A percentile compares a stretch with the other conserved stretches of the same genome.
phyloP scores from a whole-genome alignment of 1,140 invertebrate genomes.

The Orius insidiosus region DNA sequence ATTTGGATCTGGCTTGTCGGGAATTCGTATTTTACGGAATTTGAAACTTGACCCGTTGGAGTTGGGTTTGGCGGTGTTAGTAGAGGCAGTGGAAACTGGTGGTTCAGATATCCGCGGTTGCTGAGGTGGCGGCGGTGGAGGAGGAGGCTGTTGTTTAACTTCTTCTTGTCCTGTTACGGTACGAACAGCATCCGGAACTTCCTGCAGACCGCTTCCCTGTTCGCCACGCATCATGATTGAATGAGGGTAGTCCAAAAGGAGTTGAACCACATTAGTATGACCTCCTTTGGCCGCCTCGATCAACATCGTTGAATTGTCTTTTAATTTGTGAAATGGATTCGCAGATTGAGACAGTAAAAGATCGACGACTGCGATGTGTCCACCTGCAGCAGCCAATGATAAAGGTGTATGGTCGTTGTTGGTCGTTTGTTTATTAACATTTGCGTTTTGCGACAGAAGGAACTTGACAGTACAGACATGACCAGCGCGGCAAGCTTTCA shows the following conservation, averaged over 20 bases:
- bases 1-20: neutral
- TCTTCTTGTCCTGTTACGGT: constrained; percentile 22
- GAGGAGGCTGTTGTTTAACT: constrained; percentile 6
- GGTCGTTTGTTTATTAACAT: constrained; percentile 86
- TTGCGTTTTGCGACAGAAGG: constrained; percentile 80
- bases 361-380: constrained; percentile 84
- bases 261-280: constrained; percentile 84
- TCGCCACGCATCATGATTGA: constrained; percentile 41
- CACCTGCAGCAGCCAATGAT: constrained; percentile 90
- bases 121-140: constrained; percentile 1
- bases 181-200: constrained; percentile 34
- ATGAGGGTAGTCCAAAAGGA: constrained; percentile 86
- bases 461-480: constrained; percentile 96
- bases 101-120: neutral
- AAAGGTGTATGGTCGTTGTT: constrained; percentile 97
- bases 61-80: constrained; percentile 4
- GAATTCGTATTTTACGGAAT: no score
- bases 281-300: constrained; percentile 97
- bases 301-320: constrained; percentile 97
- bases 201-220: constrained; percentile 26
- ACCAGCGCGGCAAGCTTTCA: constrained; percentile 98
- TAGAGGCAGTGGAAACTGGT: neutral
- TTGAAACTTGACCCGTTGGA: neutral
- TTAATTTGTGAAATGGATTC: constrained; percentile 89
- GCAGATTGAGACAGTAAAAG: constrained; percentile 74